Evolutionary conservation across 2,797 vertebrate genomes (phyloP).

Genomic region (Neosilurus mollespiculum): DNA sequence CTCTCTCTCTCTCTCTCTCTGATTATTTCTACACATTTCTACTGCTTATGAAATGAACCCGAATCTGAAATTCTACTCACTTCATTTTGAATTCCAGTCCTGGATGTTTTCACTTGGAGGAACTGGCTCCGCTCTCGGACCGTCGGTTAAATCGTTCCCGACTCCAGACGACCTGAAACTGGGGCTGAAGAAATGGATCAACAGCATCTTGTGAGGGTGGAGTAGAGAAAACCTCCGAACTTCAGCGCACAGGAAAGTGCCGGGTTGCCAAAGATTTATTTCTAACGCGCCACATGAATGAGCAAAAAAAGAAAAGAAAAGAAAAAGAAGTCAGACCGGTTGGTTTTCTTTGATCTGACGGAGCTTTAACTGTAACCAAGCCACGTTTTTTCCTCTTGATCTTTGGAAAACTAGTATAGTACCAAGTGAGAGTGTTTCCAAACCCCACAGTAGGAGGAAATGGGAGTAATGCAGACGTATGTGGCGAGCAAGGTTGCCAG

Average conservation of each 20-base stretch:
- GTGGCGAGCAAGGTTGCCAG: neutral
- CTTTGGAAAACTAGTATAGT: neutral
- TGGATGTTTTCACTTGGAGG: neutral
- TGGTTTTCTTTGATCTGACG: too few species aligned
- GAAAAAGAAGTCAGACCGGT: too few species aligned
- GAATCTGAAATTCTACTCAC: slow-evolving; percentile 4
- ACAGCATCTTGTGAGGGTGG: slow-evolving; percentile 15
- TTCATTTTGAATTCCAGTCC: neutral
- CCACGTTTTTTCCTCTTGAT: too few species aligned
- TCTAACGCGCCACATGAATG: neutral
- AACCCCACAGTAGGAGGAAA: too few species aligned
- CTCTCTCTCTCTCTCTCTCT: neutral
- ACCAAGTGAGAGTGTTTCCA: too few species aligned
- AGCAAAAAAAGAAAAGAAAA: too few species aligned
- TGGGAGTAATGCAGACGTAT: too few species aligned
- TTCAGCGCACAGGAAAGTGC: neutral
- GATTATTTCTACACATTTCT: neutral
- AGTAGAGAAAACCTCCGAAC: neutral
- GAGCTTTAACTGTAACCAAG: neutral
- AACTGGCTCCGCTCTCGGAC: neutral
- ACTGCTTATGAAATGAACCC: neutral
- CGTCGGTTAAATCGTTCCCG: neutral
- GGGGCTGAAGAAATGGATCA: neutral
- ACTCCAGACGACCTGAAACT: neutral
- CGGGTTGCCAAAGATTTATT: neutral